phyloP scores from a whole-genome alignment of 1,140 invertebrate genomes.

The Drosophila pallidifrons region DNA sequence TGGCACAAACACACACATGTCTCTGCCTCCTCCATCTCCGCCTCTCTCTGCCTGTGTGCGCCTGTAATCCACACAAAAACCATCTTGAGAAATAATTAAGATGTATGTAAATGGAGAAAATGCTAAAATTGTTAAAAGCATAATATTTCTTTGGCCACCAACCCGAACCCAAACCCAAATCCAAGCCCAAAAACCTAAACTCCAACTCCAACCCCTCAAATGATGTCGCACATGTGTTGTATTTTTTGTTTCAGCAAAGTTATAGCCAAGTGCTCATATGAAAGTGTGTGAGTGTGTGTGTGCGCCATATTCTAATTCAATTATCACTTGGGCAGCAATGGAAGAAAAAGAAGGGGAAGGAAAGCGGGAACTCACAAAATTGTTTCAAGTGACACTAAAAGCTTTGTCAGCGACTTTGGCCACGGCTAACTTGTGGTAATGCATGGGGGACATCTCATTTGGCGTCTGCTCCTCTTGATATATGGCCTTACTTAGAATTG shows the following conservation, averaged over 20 bases:
- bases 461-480: constrained; percentile 56
- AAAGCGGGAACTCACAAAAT: not conserved
- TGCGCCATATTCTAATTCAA: constrained; percentile 84
- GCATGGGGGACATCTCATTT: constrained; percentile 54
- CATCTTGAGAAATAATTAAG: constrained; percentile 85
- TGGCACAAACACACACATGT: constrained; percentile 15
- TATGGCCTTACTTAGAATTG: constrained; percentile 73
- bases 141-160: constrained; percentile 78
- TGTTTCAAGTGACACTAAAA: constrained; percentile 72
- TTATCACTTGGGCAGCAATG: constrained; percentile 74
- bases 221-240: constrained; percentile 79
- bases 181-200: constrained; percentile 28
- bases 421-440: constrained; percentile 73
- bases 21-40: not conserved
- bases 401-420: constrained; percentile 78
- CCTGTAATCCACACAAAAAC: constrained; percentile 75
- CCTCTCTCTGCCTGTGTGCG: constrained; percentile 18
- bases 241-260: constrained; percentile 71
- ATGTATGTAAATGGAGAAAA: constrained; percentile 84
- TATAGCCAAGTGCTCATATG: constrained; percentile 53
- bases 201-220: constrained; percentile 52
- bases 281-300: constrained; percentile 44
- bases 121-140: constrained; percentile 84
- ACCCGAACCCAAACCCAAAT: constrained; percentile 26
- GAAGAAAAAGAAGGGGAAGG: not conserved